Evolutionary conservation across 2,113 vertebrate species (phyloP).

Genomic region (Centropus unirufus): DNA sequence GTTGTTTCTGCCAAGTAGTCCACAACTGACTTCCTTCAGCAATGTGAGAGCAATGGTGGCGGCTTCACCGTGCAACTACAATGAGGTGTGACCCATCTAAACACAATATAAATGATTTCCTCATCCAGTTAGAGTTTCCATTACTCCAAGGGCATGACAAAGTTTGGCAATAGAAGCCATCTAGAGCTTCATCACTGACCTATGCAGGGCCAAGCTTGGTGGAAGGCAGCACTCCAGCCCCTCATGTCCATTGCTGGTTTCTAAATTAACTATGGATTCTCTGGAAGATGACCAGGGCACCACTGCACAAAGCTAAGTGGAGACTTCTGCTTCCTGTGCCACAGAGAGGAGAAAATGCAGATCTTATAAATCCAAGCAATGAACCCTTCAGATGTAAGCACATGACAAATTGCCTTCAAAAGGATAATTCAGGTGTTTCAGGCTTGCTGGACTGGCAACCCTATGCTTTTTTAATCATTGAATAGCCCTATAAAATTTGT

Average conservation of each 20-base stretch:
- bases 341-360: neutral
- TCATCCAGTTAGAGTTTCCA: neutral
- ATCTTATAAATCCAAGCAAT: neutral
- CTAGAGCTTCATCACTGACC: neutral
- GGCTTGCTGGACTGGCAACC: neutral
- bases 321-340: neutral
- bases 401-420: neutral
- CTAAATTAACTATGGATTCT: neutral
- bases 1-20: neutral
- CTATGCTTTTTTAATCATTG: neutral
- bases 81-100: neutral
- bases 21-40: neutral
- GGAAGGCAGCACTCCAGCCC: neutral
- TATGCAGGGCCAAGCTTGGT: neutral
- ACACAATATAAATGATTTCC: neutral
- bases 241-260: neutral
- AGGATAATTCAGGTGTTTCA: neutral
- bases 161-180: neutral
- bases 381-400: neutral
- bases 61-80: neutral
- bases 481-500: neutral
- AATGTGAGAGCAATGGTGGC: neutral
- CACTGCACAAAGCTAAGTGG: neutral
- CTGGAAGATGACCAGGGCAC: neutral
- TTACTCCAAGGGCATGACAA: neutral